Percentiles rank a stretch among this genome's conserved stretches.
These are phyloP conservation scores for Aulostomus chinensis DNA, from an alignment of 2,797 vertebrate species.

Conservation along the genomic window DNA sequence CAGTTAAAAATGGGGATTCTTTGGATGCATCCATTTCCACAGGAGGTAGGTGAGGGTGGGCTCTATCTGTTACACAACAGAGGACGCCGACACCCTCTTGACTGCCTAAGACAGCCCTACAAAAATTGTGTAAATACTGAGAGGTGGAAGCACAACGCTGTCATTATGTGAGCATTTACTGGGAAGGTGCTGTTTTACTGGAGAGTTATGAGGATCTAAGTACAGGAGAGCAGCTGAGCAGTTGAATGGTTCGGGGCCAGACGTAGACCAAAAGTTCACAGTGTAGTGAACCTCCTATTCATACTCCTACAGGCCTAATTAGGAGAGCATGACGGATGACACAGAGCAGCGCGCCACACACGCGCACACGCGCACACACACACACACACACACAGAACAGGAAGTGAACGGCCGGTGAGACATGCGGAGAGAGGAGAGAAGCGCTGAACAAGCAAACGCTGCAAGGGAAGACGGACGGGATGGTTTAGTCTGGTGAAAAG, in stretches of 20 bases:
- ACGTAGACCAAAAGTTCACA: constrained; percentile 46
- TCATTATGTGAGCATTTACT: constrained; percentile 60
- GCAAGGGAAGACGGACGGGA: constrained; percentile 43
- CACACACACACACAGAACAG: constrained; percentile 1
- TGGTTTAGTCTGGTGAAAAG: constrained; percentile 30
- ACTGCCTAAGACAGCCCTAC: constrained; percentile 28
- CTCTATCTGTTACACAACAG: too few species aligned
- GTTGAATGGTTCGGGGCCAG: constrained; percentile 38
- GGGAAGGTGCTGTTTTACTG: constrained; percentile 48
- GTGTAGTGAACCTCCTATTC: constrained; percentile 53
- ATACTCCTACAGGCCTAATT: constrained; percentile 54
- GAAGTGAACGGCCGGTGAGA: not conserved
- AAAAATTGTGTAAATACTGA: constrained; percentile 42
- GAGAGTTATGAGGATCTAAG: constrained; percentile 52
- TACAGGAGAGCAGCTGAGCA: constrained; percentile 43
- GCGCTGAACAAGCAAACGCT: constrained; percentile 49
- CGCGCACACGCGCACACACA: constrained; percentile 39
- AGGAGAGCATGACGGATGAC: constrained; percentile 73
- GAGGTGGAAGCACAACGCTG: constrained; percentile 36
- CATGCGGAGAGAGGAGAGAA: constrained; percentile 13
- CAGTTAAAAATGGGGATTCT: too few species aligned
- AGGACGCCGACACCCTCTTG: constrained; percentile 34
- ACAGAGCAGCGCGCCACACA: constrained; percentile 61
- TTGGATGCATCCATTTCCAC: too few species aligned
- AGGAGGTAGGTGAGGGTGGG: too few species aligned